Evolutionary conservation across 2,797 vertebrate genomes (phyloP), one percentile per base, ranked within the genome.

Genomic region (Gambelia wislizenii): DNA sequence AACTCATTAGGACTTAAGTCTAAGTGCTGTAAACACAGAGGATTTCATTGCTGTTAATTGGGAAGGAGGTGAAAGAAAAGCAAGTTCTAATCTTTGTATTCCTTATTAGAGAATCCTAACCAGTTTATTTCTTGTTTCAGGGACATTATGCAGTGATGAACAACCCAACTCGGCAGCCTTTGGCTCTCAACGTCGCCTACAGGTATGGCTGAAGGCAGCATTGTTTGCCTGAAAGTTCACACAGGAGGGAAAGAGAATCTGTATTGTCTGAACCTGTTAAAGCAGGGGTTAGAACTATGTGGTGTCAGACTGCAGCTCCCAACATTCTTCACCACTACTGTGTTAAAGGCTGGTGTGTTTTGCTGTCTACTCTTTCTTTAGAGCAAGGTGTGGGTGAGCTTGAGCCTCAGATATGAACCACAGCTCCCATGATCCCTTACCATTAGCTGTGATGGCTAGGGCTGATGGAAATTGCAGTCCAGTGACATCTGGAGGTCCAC

Each of bases 81-180:
- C 27, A 7, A 47, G 36, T 25, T 6, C 10, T 16, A 10, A 75
- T 0, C 0, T 36, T 5, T 6, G 27, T 6, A 1, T 47, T 30
- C 49, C 6, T 47, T 12, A 6, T 22, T 22, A 6, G 74, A 6
- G 25, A 39, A 36, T 27, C 54, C 36, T 1, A 1, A 42, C 6
- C 25, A 1, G 3, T 1, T 6, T 2, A 14, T 87, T 0, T 7
- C 47, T 22, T 9, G 36, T 87, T 67, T 0, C 94, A 99, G 99
- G 99, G 98, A 0, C 98, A 99, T 94, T 99, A 98, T 0, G 98
- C 99, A 0, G 99, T 99, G 89, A 99, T 99, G 99, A 99, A 99
- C 95, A 99, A 99, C 87, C 99, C 99, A 0, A 98, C 98, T 93
- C 97, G 98, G 72, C 99, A 99, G 95, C 99, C 99, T 0, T 95